Evolutionary conservation across 2,888 invertebrate species (phyloP), one percentile per base, ranked within the genome.

Genomic region (Lobophora halterata): DNA sequence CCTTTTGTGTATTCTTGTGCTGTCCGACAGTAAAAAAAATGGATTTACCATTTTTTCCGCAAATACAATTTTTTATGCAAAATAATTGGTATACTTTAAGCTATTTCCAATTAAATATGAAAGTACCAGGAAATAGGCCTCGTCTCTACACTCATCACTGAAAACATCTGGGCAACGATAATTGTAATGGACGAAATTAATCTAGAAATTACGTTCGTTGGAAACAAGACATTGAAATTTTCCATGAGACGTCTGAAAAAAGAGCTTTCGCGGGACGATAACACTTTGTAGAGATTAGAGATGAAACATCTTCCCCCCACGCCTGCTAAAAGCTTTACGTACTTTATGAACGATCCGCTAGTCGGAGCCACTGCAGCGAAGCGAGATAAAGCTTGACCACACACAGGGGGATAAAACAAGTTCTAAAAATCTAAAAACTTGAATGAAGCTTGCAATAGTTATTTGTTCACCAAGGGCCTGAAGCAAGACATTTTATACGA

Each of bases 21-120:
- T 55, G 64, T 65, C 67, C 65, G 65, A 58, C 61, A 57, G 57
- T 37, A 21, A 38, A 37, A 27, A 30, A 25, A 20, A 20, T 33
- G 29, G 20, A 29, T 33, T 33, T 20, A 23, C 24, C 21, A 27
- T 11, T 1, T 3, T 23, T 3, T 18, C 5, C 33, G 9, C 12
- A 12, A 17, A 19, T 24, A 13, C 18, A 25, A 18, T 25, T 25
- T 18, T n/a, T n/a, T n/a, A n/a, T n/a, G n/a, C n/a, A n/a, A n/a
- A n/a, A n/a, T n/a, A n/a, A n/a, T n/a, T n/a, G n/a, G n/a, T n/a
- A n/a, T n/a, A n/a, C n/a, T n/a, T n/a, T n/a, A n/a, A n/a, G n/a
- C n/a, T n/a, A n/a, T n/a, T n/a, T n/a, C n/a, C n/a, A n/a, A n/a
- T n/a, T n/a, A n/a, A n/a, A n/a, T n/a, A n/a, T n/a, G n/a, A n/a